phyloP scores from a whole-genome alignment of 2,888 invertebrate species.

The Pheosia tremula region DNA sequence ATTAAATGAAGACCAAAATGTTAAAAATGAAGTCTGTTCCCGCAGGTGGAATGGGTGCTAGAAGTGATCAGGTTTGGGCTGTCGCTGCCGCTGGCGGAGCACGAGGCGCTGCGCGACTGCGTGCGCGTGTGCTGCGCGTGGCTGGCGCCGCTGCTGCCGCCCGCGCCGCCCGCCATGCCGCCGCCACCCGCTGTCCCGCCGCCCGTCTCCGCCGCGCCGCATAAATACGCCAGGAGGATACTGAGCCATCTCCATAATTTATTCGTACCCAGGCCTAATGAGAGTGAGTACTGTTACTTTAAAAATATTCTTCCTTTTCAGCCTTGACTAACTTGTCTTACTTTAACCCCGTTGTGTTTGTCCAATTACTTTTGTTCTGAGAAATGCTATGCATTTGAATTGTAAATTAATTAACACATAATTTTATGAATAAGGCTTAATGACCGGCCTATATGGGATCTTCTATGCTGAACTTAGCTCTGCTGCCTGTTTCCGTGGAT shows the following conservation, averaged over 20 bases:
- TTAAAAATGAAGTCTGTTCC: no score
- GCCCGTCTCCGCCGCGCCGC: constrained; percentile 95
- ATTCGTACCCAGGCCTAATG: constrained; percentile 96
- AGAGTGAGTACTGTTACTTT: constrained; percentile 86
- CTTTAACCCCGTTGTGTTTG: no score
- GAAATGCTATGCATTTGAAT: no score
- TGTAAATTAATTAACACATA: no score
- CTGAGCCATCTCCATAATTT: constrained; percentile 97
- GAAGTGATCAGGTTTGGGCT: constrained; percentile 96
- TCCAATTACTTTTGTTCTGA: no score
- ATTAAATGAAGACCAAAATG: no score
- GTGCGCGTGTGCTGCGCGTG: constrained; percentile 99
- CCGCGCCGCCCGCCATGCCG: constrained; percentile 93
- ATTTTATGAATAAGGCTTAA: no score
- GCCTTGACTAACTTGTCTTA: background rate
- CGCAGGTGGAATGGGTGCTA: constrained; percentile 93
- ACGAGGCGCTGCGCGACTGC: constrained; percentile 97
- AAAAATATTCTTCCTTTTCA: constrained; percentile 7
- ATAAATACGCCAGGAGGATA: constrained; percentile 95
- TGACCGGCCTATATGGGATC: no score
- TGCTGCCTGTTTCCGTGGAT: no score
- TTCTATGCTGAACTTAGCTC: no score
- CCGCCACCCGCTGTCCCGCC: constrained; percentile 95
- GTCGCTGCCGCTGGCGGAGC: constrained; percentile 94
- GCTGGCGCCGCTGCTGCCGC: constrained; percentile 93